These are phyloP conservation scores for Eledona agricola DNA, from an alignment of 2,888 invertebrate genomes.

Conservation along the genomic window DNA sequence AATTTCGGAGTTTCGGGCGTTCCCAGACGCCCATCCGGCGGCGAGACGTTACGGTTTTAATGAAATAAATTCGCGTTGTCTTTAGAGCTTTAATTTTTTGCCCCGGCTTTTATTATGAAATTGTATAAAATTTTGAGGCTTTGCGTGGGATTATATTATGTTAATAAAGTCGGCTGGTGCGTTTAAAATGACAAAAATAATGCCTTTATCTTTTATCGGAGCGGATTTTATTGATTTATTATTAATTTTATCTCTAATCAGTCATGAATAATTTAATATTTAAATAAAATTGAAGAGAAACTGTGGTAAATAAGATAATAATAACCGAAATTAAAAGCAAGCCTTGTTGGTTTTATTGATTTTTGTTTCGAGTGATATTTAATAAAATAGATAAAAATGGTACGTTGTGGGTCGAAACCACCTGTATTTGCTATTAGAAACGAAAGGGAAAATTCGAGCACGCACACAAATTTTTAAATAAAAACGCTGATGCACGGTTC, in stretches of 20 bases:
- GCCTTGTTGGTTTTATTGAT: conserved; percentile 31
- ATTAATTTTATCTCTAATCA: conserved; percentile 55
- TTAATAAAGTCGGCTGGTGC: conserved; percentile 24
- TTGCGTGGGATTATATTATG: conserved; percentile 9
- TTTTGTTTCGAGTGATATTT: conserved; percentile 47
- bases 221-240: conserved; percentile 54
- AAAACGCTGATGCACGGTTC: too few species aligned
- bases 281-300: conserved; percentile 50
- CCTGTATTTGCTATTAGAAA: conserved; percentile 50
- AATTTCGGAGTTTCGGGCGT: too few species aligned
- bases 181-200: conserved; percentile 38
- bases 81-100: too few species aligned
- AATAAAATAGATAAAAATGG: conserved; percentile 46
- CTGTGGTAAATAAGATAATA: conserved; percentile 49
- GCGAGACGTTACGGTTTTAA: too few species aligned
- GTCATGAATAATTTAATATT: conserved; percentile 52
- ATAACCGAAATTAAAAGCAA: conserved; percentile 47
- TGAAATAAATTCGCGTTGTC: too few species aligned
- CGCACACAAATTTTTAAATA: conserved; percentile 47
- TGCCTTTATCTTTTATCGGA: conserved; percentile 49
- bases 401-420: conserved; percentile 40
- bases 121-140: background rate
- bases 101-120: background rate
- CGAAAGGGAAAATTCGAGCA: conserved; percentile 35
- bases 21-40: too few species aligned